Percentiles rank a stretch among this genome's conserved stretches.
These are phyloP conservation scores for Tortricodes alternella DNA, from an alignment of 2,888 invertebrate species.

Conservation along the genomic window DNA sequence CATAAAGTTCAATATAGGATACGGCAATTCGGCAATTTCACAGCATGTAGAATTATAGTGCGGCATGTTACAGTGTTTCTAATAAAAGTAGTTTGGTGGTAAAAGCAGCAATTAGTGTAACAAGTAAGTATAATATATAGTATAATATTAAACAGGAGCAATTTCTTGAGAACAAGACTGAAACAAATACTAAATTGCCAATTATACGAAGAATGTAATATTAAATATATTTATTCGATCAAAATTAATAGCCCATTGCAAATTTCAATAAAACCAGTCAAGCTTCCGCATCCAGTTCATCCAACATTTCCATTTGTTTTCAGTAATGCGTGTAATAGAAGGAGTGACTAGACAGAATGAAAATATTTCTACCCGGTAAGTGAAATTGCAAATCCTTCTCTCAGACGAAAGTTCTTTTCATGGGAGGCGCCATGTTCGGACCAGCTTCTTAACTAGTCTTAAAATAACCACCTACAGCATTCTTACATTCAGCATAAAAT, in stretches of 20 bases:
- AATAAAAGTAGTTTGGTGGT: too few species aligned
- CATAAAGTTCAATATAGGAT: too few species aligned
- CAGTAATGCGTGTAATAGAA: conserved; percentile 55
- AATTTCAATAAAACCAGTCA: conserved; percentile 38
- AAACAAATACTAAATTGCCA: too few species aligned
- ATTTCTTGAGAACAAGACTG: too few species aligned
- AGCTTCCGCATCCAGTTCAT: conserved; percentile 41
- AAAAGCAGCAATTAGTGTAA: too few species aligned
- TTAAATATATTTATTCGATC: too few species aligned
- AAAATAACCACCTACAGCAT: not conserved
- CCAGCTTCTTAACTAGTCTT: conserved; percentile 1
- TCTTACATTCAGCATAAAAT: not conserved
- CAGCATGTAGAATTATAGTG: too few species aligned
- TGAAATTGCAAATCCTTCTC: conserved; percentile 36
- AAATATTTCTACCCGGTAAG: conserved; percentile 38
- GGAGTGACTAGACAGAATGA: conserved; percentile 51
- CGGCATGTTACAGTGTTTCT: too few species aligned
- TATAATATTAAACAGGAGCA: too few species aligned
- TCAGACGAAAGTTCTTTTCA: conserved; percentile 16
- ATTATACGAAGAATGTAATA: too few species aligned
- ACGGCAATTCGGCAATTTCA: too few species aligned
- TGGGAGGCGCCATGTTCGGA: conserved; percentile 2
- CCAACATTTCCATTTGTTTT: conserved; percentile 49
- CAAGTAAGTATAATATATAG: too few species aligned
- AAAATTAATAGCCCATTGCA: conserved; percentile 33